phyloP scores from a whole-genome alignment of 2,888 invertebrate species.

The Agonopterix subpropinquella region DNA sequence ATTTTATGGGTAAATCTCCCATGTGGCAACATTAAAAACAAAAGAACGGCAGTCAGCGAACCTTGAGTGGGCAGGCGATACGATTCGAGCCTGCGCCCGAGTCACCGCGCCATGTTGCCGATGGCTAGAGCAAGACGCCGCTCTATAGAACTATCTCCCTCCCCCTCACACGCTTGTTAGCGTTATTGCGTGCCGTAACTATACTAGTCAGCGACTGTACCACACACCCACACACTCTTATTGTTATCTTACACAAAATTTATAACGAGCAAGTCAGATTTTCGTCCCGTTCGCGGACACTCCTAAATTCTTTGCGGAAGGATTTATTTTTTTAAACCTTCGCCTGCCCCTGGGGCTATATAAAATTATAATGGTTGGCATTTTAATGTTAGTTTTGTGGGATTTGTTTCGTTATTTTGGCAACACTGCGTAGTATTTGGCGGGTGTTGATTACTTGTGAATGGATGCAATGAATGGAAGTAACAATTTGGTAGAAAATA shows the following conservation, averaged over 20 bases:
- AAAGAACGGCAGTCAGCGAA: slow-evolving; percentile 78
- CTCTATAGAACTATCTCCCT: slow-evolving; percentile 33
- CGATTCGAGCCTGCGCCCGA: slow-evolving; percentile 80
- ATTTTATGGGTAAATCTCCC: background rate
- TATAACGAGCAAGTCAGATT: slow-evolving; percentile 72
- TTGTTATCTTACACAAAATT: slow-evolving; percentile 74
- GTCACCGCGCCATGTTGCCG: slow-evolving; percentile 73
- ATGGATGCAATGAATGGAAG: slow-evolving; percentile 5
- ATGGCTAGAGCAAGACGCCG: slow-evolving; percentile 45
- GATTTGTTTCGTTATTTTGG: slow-evolving; percentile 41
- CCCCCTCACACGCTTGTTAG: slow-evolving; percentile 71
- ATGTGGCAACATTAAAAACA: slow-evolving; percentile 71
- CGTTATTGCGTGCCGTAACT: slow-evolving; percentile 74
- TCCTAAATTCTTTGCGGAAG: slow-evolving; percentile 72
- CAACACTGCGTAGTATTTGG: slow-evolving; percentile 42
- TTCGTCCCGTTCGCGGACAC: slow-evolving; percentile 57
- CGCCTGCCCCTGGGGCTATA: slow-evolving; percentile 45
- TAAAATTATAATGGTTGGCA: slow-evolving; percentile 52
- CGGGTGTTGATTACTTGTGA: slow-evolving; percentile 10
- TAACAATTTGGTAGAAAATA: background rate
- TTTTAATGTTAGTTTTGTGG: slow-evolving; percentile 45
- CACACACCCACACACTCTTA: slow-evolving; percentile 70
- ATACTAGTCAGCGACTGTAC: slow-evolving; percentile 70
- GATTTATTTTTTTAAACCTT: slow-evolving; percentile 52
- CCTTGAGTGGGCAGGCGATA: slow-evolving; percentile 79